Base-by-base conservation (phyloP, 2,113 vertebrate genomes). In the Oryzias melastigma region DNA sequence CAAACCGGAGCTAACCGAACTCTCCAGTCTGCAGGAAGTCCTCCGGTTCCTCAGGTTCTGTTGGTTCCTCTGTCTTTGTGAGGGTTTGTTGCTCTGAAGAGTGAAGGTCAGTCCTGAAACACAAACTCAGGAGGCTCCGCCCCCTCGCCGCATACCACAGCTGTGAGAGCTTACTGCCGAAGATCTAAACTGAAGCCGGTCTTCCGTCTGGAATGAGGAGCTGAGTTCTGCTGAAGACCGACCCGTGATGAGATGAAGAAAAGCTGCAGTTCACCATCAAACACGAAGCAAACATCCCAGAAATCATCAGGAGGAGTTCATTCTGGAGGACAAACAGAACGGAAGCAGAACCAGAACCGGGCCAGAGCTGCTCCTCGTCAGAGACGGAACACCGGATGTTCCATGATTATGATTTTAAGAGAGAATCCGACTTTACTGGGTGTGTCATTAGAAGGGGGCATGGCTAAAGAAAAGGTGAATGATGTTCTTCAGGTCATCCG, bases 121-220 rank as follows among this genome's bases (percentile, higher is more conserved):
- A 12, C 42, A 16, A 43, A 5, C 10, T 44, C 57, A 48, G 18
- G 40, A 19, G 35, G 22, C 58, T 47, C 55, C 46, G 19, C 25
- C 52, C 42, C 48, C 56, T 24, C 8, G 25, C 24, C 20, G 49
- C 58, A 70, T 25, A 63, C 72, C 75, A 70, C 73, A 76, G 76
- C 70, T 71, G 66, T 76, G 63, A 83, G 60, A 77, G 69, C 66
- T 67, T 73, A 62, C 67, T 77, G 80, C 76, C 3, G 10, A 8
- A 35, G 35, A 35, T 35, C 35, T 8, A 71, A 71, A 71, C 52
- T 65, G 43, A 51, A 62, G 29, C 29, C 29, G 1, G 6, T 35
- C 29, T 42, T 48, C 20, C 29, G 46, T 35, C 22, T 55, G 46
- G 29, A 35, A 12, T 35, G 35, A 35, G 35, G 45, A 47, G 44